Conservation (phyloP, 2,797 vertebrate genomes). For the Artibeus lituratus region DNA sequence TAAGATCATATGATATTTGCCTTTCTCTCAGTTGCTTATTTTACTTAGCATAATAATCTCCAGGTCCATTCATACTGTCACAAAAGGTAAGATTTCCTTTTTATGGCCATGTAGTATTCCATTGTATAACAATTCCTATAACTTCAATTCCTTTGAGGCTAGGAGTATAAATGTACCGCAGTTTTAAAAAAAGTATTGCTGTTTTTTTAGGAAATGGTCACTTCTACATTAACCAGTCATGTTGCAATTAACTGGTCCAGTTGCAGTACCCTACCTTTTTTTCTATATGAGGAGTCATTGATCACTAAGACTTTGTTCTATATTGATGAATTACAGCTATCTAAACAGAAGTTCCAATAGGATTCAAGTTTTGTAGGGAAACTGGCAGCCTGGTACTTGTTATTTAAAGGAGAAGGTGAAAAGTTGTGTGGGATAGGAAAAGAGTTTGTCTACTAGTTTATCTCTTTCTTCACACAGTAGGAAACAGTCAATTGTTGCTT, state of each 20-base stretch:
- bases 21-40: too few relatives aligned
- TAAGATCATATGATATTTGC: too few relatives aligned
- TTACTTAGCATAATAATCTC: too few relatives aligned
- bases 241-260: not conserved
- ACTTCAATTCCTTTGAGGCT: too few relatives aligned
- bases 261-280: not conserved
- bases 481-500: not conserved
- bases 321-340: not conserved
- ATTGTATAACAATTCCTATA: too few relatives aligned
- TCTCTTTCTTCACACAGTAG: not conserved
- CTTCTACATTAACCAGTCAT: not conserved
- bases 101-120: too few relatives aligned
- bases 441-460: not conserved
- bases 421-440: not conserved
- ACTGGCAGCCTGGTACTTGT: not conserved
- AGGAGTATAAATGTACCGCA: too few relatives aligned
- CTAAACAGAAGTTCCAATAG: not conserved
- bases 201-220: not conserved
- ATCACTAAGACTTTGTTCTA: not conserved
- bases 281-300: not conserved
- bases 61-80: too few relatives aligned
- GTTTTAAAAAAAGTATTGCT: not conserved
- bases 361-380: not conserved
- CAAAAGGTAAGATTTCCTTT: too few relatives aligned
- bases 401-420: not conserved